These are phyloP conservation scores for Dysmachus trigonus DNA, from an alignment of 2,888 invertebrate species.

Conservation along the genomic window DNA sequence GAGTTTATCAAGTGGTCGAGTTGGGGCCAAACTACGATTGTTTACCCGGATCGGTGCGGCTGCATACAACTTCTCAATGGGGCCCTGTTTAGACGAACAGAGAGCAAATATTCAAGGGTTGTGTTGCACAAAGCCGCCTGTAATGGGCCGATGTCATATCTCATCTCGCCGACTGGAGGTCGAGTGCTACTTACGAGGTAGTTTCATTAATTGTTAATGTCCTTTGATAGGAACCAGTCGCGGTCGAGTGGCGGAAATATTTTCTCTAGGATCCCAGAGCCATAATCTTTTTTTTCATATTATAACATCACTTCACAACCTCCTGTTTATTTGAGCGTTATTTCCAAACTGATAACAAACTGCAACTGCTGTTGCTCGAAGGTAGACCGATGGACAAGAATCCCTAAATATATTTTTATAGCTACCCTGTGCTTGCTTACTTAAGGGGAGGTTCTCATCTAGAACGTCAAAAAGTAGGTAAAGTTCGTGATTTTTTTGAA, in stretches of 20 bases:
- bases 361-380: too few relatives aligned
- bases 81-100: not conserved
- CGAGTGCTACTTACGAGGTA: not conserved
- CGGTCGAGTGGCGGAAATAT: not conserved
- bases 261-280: not conserved
- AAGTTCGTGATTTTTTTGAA: too few relatives aligned
- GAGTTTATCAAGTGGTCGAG: conserved; percentile 2
- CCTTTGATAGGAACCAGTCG: not conserved
- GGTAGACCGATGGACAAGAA: too few relatives aligned
- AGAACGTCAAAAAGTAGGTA: too few relatives aligned
- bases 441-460: too few relatives aligned
- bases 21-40: not conserved
- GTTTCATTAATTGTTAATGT: not conserved
- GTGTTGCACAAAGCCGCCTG: not conserved
- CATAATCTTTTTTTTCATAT: too few relatives aligned
- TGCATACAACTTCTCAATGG: not conserved
- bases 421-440: too few relatives aligned
- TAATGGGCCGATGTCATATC: conserved; percentile 1
- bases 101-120: conserved; percentile 13
- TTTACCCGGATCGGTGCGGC: not conserved
- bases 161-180: not conserved
- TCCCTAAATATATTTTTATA: too few relatives aligned
- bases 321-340: too few relatives aligned
- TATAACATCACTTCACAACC: too few relatives aligned
- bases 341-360: too few relatives aligned